Conservation (phyloP, 2,888 invertebrate species). For the Lordiphosa andalusiaca region DNA sequence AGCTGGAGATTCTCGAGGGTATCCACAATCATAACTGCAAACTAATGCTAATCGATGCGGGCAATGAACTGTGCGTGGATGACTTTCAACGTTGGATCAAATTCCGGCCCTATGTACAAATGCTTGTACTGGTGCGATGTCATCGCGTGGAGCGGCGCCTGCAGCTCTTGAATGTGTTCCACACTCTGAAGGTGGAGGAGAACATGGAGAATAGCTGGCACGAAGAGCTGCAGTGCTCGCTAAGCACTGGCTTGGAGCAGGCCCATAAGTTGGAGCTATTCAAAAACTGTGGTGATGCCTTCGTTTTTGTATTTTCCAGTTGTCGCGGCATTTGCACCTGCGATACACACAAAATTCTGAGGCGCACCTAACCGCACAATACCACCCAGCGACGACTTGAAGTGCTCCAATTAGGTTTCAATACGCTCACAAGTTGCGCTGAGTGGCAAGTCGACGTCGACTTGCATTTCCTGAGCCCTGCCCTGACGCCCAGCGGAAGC, state of each 20-base stretch:
- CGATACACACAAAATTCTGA: conserved; percentile 58
- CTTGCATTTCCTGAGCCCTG: conserved; percentile 6
- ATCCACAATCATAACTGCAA: conserved; percentile 57
- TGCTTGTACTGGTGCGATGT: conserved; percentile 64
- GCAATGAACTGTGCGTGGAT: conserved; percentile 42
- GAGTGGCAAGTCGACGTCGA: conserved; percentile 16
- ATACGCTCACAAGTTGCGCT: conserved; percentile 2
- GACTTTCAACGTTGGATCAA: conserved; percentile 70
- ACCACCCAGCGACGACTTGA: neutral
- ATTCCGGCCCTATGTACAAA: conserved; percentile 59
- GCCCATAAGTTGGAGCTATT: conserved; percentile 46
- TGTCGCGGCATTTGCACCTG: conserved; percentile 59
- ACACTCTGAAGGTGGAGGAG: conserved; percentile 53
- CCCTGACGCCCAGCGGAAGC: conserved; percentile 14
- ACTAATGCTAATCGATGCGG: conserved; percentile 68
- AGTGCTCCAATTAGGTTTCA: conserved; percentile 12
- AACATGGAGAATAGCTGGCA: conserved; percentile 59
- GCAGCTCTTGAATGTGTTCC: conserved; percentile 47
- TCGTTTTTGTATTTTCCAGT: conserved; percentile 66
- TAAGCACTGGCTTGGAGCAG: conserved; percentile 42
- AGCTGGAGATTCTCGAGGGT: conserved; percentile 48
- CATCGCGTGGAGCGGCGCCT: conserved; percentile 49
- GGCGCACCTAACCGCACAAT: conserved; percentile 22
- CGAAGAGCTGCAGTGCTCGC: conserved; percentile 50
- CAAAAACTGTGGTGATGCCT: conserved; percentile 44